phyloP scores from a whole-genome alignment of 2,888 invertebrate genomes.

The Epsilonema sp. region DNA sequence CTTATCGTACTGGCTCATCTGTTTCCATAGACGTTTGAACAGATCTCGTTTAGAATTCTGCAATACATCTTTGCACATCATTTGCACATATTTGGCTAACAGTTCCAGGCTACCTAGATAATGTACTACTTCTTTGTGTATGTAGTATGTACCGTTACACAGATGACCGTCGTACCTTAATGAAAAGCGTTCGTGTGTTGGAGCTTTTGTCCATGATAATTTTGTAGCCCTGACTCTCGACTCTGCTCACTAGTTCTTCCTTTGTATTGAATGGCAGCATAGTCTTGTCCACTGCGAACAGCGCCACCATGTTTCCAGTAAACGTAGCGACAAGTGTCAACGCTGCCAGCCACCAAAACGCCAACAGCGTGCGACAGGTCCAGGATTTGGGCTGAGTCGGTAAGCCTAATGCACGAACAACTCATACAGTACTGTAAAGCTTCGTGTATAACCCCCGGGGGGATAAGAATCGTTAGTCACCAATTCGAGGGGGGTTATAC shows the following conservation, averaged over 20 bases:
- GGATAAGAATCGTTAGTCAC: too few species aligned
- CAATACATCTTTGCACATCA: neutral
- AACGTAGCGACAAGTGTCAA: constrained; percentile 22
- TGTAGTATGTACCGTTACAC: too few species aligned
- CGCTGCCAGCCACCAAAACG: constrained; percentile 20
- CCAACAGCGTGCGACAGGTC: constrained; percentile 19
- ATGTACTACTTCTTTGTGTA: too few species aligned
- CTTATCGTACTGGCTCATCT: constrained; percentile 15
- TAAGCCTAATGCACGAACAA: constrained; percentile 17
- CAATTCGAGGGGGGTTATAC: too few species aligned
- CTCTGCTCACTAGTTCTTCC: constrained; percentile 14
- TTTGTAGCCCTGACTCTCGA: constrained; percentile 14
- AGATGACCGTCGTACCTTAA: too few species aligned
- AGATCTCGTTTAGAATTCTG: constrained; percentile 9
- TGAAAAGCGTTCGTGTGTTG: constrained; percentile 16
- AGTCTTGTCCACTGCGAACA: constrained; percentile 22
- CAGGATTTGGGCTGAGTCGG: constrained; percentile 17
- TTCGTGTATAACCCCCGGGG: too few species aligned
- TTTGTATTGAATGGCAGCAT: constrained; percentile 4
- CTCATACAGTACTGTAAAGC: too few species aligned
- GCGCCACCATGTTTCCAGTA: constrained; percentile 22
- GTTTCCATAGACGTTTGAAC: constrained; percentile 15
- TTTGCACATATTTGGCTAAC: too few species aligned
- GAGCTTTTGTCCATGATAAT: constrained; percentile 18
- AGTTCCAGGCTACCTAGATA: too few species aligned